A percentile compares a stretch with the other conserved stretches of the same genome.
phyloP scores from a whole-genome alignment of 2,113 vertebrate genomes.

The Nettapus auritus region DNA sequence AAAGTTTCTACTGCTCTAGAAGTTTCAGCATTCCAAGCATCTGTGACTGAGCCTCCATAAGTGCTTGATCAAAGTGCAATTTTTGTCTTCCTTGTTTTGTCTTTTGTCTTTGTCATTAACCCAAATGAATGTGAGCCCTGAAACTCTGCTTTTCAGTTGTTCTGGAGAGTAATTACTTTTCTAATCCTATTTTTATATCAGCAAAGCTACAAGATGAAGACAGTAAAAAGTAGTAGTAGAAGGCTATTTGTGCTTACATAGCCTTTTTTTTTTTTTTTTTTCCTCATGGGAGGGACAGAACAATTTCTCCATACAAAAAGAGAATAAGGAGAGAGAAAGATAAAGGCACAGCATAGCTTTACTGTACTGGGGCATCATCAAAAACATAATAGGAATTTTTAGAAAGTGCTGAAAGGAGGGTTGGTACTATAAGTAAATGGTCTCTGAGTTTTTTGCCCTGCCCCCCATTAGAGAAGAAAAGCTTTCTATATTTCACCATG shows the following conservation, averaged over 20 bases:
- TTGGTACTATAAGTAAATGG: neutral
- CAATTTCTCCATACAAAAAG: neutral
- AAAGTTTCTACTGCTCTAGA: slow-evolving; percentile 40
- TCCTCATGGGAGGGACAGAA: neutral
- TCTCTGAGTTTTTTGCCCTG: neutral
- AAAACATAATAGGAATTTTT: neutral
- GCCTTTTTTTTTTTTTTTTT: neutral
- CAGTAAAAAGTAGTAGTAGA: neutral
- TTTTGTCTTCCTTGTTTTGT: slow-evolving; percentile 36
- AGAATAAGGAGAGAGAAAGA: neutral
- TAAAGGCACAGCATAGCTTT: neutral
- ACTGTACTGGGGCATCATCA: neutral
- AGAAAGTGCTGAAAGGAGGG: neutral
- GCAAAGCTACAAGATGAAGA: neutral
- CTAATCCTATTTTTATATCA: neutral
- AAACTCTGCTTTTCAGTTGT: neutral
- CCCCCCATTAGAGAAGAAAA: neutral
- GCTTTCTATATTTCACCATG: neutral
- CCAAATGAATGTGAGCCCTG: neutral
- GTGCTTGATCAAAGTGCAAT: neutral
- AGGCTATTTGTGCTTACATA: neutral
- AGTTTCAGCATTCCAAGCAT: neutral
- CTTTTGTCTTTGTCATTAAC: slow-evolving; percentile 31
- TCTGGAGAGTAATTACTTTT: neutral
- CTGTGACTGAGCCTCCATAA: neutral